These are phyloP conservation scores for Cliona cf. orientalis DNA, from an alignment of 37 sponge, comb jelly and placozoan species.

Conservation along the genomic window DNA sequence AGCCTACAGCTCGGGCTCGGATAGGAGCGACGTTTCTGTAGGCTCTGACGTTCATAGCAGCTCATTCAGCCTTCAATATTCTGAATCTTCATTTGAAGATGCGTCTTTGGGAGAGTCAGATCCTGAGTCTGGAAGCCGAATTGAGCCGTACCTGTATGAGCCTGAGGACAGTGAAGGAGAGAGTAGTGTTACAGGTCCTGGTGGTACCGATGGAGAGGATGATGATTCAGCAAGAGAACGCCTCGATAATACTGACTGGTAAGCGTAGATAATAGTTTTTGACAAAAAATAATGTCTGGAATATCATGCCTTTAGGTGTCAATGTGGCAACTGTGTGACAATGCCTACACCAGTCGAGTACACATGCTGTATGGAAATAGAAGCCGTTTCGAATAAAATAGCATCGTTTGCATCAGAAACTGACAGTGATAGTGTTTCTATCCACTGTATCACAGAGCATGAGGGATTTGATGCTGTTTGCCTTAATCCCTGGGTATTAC, in stretches of 20 bases:
- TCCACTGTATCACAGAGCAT: constrained; percentile 45
- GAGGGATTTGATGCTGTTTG: constrained; percentile 58
- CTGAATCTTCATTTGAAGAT: neutral
- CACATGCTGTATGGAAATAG: constrained; percentile 6
- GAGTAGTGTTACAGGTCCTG: neutral
- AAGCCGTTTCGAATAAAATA: constrained; percentile 13
- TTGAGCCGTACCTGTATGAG: neutral
- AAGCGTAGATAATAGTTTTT: neutral
- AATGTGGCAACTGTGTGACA: neutral
- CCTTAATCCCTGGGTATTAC: constrained; percentile 56
- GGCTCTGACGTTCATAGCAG: neutral
- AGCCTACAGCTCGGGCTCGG: neutral
- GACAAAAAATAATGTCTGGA: neutral
- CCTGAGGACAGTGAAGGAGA: neutral
- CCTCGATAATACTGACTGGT: neutral
- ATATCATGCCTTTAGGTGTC: neutral
- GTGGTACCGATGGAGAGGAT: neutral
- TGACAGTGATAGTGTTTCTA: neutral
- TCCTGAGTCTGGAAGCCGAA: neutral
- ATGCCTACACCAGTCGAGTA: neutral
- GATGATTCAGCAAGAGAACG: neutral
- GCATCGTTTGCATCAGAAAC: neutral
- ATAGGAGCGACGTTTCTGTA: neutral
- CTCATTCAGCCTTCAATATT: neutral
- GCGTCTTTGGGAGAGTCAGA: neutral